phyloP scores from a whole-genome alignment of 2,113 vertebrate genomes.

The Cricetomys ansorgei region DNA sequence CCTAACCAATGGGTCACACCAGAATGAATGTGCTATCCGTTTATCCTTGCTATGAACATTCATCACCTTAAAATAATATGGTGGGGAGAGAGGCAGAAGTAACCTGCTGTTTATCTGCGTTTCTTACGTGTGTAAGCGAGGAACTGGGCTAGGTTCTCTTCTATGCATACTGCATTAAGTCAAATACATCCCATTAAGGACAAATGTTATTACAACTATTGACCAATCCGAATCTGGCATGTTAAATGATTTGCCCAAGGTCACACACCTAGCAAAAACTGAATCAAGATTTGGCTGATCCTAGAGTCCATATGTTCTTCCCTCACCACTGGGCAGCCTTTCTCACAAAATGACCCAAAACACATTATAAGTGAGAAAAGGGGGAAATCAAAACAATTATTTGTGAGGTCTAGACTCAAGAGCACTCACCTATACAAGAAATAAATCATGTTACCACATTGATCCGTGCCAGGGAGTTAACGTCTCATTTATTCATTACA shows the following conservation, averaged over 20 bases:
- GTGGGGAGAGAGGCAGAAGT: not conserved
- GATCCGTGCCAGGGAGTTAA: conserved; percentile 67
- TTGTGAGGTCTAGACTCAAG: conserved; percentile 51
- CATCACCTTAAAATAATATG: conserved; percentile 48
- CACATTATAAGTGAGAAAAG: conserved; percentile 58
- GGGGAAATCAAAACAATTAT: conserved; percentile 65
- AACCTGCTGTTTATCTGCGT: not conserved
- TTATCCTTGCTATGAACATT: conserved; percentile 7
- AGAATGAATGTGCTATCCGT: conserved; percentile 36
- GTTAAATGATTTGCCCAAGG: conserved; percentile 53
- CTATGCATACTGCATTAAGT: not conserved
- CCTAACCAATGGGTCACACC: conserved; percentile 43
- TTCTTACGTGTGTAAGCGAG: not conserved
- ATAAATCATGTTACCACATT: conserved; percentile 69
- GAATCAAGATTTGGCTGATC: conserved; percentile 63
- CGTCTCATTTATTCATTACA: conserved; percentile 67
- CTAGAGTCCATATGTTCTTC: conserved; percentile 41
- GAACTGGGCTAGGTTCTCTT: not conserved
- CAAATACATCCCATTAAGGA: not conserved
- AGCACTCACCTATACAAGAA: conserved; percentile 68
- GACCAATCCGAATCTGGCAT: not conserved
- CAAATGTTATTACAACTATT: not conserved
- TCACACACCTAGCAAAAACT: conserved; percentile 32
- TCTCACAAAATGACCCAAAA: conserved; percentile 56
- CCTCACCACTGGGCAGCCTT: conserved; percentile 23